Base-by-base conservation (phyloP, 1,140 invertebrate species). In the Globodera rostochiensis region DNA sequence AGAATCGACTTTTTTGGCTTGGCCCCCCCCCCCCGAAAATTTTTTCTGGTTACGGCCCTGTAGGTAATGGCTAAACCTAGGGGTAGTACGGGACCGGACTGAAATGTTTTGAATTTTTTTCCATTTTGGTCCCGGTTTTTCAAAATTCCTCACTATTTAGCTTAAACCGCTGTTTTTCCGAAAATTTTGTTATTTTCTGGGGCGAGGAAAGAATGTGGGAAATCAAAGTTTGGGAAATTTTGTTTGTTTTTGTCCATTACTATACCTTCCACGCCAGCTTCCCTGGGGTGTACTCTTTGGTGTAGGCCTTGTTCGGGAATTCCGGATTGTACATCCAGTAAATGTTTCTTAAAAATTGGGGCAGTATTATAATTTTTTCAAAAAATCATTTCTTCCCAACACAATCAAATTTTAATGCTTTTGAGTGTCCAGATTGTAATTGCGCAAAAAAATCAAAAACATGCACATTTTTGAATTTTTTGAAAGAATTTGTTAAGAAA, bases 311-410 rank as follows among this genome's bases (percentile, higher is more conserved):
- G 15, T 19, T 19, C 57, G 57, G 57, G 57, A 4, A 19, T 2
- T 64, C 57, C 4, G 57, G 57, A 19, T 64, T 64, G 57, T 64
- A 64, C 57, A 15, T 13, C 57, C 57, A 64, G 5, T 64, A 64
- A 6, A 64, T 64, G 57, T 64, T 64, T 36, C 80, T 71, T 19
- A 83, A 81, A 21, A 70, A 82, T 73, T 21, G 36, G 21, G 6
- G 25, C 4, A 73, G n/a, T 25, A 77, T 46, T 47, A 83, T 50
- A 81, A 79, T 49, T 81, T 21, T 47, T 81, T n/a, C 25, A 81
- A 66, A 21, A 11, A 49, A 11, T 45, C 3, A 46, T 71, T 60
- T 21, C 6, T 50, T 8, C 69, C 49, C 7, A 57, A 21, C 25
- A 46, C 25, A 36, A 36, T 36, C 25, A 3, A 36, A 3, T 36